phyloP scores from a whole-genome alignment of 2,888 invertebrate species.

The Eupelmus urozonus region DNA sequence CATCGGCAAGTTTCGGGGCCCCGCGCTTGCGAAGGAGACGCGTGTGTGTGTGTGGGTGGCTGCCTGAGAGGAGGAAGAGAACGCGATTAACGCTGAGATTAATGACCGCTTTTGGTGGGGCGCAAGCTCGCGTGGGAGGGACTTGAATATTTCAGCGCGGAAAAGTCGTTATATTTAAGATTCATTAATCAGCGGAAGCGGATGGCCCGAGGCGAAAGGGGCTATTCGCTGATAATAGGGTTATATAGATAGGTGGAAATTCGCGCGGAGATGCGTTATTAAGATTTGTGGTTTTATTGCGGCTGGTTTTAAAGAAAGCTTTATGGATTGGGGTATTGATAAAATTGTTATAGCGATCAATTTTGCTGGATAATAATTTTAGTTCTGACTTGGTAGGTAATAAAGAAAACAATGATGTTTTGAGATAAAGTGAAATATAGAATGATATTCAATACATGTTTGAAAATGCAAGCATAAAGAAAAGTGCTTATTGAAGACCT shows the following conservation, averaged over 20 bases:
- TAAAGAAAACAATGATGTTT: too few relatives aligned
- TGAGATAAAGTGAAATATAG: too few relatives aligned
- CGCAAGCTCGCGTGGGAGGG: background rate
- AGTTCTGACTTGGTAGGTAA: too few relatives aligned
- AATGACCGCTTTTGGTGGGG: constrained; percentile 17
- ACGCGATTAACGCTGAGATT: constrained; percentile 42
- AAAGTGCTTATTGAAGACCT: too few relatives aligned
- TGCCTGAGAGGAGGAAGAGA: background rate
- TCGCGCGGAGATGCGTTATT: background rate
- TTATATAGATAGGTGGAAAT: background rate
- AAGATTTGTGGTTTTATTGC: background rate
- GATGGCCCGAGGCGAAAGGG: background rate
- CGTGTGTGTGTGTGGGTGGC: too few relatives aligned
- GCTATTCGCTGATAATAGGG: constrained; percentile 21
- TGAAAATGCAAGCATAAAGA: too few relatives aligned
- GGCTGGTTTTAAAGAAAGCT: background rate
- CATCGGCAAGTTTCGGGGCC: constrained; percentile 14
- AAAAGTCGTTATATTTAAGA: constrained; percentile 32
- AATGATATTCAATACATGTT: too few relatives aligned
- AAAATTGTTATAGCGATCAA: too few relatives aligned
- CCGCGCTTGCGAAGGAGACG: background rate
- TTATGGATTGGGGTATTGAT: background rate
- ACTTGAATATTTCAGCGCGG: constrained; percentile 14
- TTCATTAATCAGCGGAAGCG: constrained; percentile 35
- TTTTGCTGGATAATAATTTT: too few relatives aligned